Conservation (phyloP, 2,797 vertebrate species). For the Clarias fuscus region DNA sequence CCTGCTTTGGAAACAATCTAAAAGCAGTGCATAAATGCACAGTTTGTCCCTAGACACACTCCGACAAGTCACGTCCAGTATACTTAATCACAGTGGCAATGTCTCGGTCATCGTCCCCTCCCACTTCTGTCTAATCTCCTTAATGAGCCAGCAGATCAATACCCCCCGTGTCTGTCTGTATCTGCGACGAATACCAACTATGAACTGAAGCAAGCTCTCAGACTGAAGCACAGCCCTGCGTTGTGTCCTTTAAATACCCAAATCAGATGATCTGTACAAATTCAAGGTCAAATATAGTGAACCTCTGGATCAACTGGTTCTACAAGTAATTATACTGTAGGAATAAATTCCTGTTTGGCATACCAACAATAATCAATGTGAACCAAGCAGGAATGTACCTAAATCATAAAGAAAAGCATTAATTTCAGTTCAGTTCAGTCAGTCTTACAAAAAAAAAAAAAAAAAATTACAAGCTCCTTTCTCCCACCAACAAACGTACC, state of each 20-base stretch:
- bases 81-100: conserved; percentile 48
- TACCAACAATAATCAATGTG: not conserved
- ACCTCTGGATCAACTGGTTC: not conserved
- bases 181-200: conserved; percentile 44
- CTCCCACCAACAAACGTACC: not conserved
- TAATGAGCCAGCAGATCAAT: conserved; percentile 53
- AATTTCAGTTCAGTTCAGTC: not conserved
- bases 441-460: not conserved
- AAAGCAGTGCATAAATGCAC: not conserved
- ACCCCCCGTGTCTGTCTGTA: conserved; percentile 32
- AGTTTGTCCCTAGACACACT: conserved; percentile 4
- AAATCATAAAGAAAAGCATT: not conserved
- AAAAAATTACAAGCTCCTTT: not conserved
- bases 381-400: not conserved
- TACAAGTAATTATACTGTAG: not conserved
- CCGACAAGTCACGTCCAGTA: conserved; percentile 29
- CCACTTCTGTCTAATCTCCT: conserved; percentile 33
- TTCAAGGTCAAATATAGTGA: not conserved
- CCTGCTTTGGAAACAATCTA: conserved; percentile 5
- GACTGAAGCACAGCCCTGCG: not conserved
- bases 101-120: conserved; percentile 29
- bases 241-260: conserved; percentile 5
- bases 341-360: not conserved
- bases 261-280: not conserved
- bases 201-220: conserved; percentile 25